Percentiles rank a stretch among this genome's conserved stretches.
Conservation (phyloP, 2,113 vertebrate species). For the Zosterops borbonicus region DNA sequence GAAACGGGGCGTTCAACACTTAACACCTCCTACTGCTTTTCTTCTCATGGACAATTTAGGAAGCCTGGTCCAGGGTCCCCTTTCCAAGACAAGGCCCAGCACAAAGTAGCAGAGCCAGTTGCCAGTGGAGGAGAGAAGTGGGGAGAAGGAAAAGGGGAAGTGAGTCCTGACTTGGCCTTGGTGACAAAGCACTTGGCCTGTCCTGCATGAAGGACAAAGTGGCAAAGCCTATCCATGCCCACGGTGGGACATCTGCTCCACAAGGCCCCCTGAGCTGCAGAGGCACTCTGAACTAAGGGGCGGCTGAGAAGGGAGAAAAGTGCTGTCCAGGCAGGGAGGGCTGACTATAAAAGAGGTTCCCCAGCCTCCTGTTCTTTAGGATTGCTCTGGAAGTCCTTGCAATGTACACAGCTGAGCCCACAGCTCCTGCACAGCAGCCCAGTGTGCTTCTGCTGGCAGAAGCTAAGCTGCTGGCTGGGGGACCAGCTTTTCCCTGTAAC, state of each 20-base stretch:
- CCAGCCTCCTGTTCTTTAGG: background rate
- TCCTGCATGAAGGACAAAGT: background rate
- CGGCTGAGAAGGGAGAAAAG: background rate
- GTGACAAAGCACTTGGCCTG: background rate
- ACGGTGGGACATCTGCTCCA: background rate
- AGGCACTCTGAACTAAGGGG: background rate
- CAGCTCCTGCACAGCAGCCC: background rate
- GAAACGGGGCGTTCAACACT: background rate
- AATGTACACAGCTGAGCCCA: background rate
- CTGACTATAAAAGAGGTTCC: background rate
- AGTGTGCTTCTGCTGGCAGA: background rate
- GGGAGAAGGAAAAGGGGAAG: background rate
- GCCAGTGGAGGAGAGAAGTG: accelerated
- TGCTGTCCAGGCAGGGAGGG: background rate
- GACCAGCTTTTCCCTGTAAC: background rate
- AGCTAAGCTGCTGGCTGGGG: background rate
- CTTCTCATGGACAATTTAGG: background rate
- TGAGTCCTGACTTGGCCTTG: background rate
- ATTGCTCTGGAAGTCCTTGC: background rate
- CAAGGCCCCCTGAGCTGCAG: accelerated
- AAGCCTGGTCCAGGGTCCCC: background rate
- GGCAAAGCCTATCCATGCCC: background rate
- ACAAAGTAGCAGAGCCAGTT: background rate
- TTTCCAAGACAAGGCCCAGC: background rate
- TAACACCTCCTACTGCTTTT: background rate